Base-by-base conservation (phyloP, 2,797 vertebrate genomes). In the Onychomys leucogaster region DNA sequence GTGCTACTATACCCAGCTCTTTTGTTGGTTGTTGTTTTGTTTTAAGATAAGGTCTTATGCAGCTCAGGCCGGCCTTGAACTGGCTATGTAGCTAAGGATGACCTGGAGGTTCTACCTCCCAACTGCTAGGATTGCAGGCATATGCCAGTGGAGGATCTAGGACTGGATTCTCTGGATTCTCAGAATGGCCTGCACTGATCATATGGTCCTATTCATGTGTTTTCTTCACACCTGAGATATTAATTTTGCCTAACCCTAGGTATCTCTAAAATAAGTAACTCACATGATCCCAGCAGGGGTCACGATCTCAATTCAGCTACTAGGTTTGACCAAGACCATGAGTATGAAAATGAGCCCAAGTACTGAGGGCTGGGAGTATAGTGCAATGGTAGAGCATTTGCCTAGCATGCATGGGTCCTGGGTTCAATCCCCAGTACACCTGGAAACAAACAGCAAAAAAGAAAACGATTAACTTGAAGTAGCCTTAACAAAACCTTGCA, bases 211-310 rank as follows among this genome's bases (percentile, higher is more conserved):
- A 91, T n/a, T 63, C 21, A 52, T 19, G 32, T 80, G 49, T 77
- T 94, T 88, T 37, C 65, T 84, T 94, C 11, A 86, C 41, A 86
- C 13, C n/a, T n/a, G 32, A 95, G 63, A 29, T 49, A 78, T 49
- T 69, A 71, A 61, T 94, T 91, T 82, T 93, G 69, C 49, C 59
- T 91, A 41, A 27, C 8, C 80, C 92, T 61, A 93, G 34, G n/a
- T 61, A 61, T 61, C 23, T 82, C 41, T 82, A 91, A 89, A 96
- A 94, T 67, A 91, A 71, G 57, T 91, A 67, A 92, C 49, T 93
- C 89, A 71, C 16, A 88, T 65, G n/a, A 92, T 81, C 23, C n/a
- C 61, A 73, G 49, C 23, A 61, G 6, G 23, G 3, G 13, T 37
- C 43, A n/a, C 21, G 34, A 23, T 21, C n/a, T 63, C 89, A 95